These are phyloP conservation scores for Microctenopoma stevenorrisi DNA, from an alignment of 2,797 vertebrate genomes.

Conservation along the genomic window DNA sequence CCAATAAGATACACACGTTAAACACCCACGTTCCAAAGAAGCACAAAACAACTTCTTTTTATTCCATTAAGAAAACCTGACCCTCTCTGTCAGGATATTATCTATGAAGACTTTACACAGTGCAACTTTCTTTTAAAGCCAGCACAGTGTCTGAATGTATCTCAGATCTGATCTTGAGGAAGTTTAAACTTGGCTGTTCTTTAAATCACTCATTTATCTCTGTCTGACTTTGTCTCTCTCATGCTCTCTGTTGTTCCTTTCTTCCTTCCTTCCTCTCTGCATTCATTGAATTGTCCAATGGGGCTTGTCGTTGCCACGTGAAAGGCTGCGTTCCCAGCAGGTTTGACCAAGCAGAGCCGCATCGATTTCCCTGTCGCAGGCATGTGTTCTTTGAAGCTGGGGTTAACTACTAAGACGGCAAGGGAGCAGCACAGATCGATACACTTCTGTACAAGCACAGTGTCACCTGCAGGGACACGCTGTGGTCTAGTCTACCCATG, in stretches of 20 bases:
- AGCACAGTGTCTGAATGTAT: neutral
- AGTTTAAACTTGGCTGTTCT: neutral
- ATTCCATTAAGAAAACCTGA: too few relatives aligned
- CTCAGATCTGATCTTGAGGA: neutral
- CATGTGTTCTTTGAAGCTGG: slow-evolving; percentile 50
- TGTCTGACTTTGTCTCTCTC: slow-evolving; percentile 8
- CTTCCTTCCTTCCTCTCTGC: slow-evolving; percentile 26
- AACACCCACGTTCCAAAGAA: too few relatives aligned
- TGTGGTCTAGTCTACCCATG: slow-evolving; percentile 2
- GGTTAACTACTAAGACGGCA: slow-evolving; percentile 62
- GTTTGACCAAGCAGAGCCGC: slow-evolving; percentile 17
- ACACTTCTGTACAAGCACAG: slow-evolving; percentile 10
- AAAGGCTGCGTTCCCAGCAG: slow-evolving; percentile 8
- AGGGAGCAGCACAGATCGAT: slow-evolving; percentile 56
- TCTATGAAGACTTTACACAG: neutral
- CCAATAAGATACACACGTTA: too few relatives aligned
- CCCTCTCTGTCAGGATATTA: too few relatives aligned
- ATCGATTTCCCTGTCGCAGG: slow-evolving; percentile 51
- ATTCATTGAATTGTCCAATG: slow-evolving; percentile 33
- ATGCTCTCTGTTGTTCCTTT: neutral
- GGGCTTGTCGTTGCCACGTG: slow-evolving; percentile 16
- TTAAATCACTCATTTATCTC: slow-evolving; percentile 16
- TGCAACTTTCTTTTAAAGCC: neutral
- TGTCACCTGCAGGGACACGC: slow-evolving; percentile 39
- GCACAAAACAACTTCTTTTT: too few relatives aligned